A percentile compares a stretch with the other conserved stretches of the same genome.
These are phyloP conservation scores for Turritopsis dohrnii DNA, from an alignment of 30 jellyfish, hydroid and myxozoan species.

Conservation along the genomic window DNA sequence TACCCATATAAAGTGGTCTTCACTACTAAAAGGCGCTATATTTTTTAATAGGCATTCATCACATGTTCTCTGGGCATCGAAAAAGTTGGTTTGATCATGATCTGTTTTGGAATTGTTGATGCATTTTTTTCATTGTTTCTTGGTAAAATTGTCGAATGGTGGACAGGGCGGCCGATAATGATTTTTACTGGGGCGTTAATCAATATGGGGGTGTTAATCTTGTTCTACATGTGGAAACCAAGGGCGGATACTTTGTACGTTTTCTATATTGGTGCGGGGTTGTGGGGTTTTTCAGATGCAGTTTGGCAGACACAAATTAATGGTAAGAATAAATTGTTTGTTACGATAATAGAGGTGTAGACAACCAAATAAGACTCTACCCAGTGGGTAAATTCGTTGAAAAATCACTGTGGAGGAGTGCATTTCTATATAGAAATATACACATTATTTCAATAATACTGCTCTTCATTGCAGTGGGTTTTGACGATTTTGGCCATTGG, in stretches of 20 bases:
- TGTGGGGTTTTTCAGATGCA: conserved; percentile 86
- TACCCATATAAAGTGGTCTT: too few relatives aligned
- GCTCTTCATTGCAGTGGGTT: too few relatives aligned
- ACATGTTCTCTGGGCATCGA: conserved; percentile 85
- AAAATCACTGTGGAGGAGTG: too few relatives aligned
- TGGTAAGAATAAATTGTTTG: conserved; percentile 71
- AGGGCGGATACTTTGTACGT: conserved; percentile 35
- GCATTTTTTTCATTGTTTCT: conserved; percentile 65
- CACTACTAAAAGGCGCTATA: too few relatives aligned
- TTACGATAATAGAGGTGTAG: too few relatives aligned
- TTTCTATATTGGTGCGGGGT: conserved; percentile 69
- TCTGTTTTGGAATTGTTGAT: conserved; percentile 80
- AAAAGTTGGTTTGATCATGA: conserved; percentile 83
- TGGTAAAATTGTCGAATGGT: conserved; percentile 75
- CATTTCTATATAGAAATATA: too few relatives aligned
- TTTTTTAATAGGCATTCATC: conserved; percentile 52
- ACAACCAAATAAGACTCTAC: too few relatives aligned
- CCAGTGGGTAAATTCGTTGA: too few relatives aligned
- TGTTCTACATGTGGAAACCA: conserved; percentile 57
- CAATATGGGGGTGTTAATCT: conserved; percentile 51
- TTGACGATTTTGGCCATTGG: too few relatives aligned
- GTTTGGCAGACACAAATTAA: conserved; percentile 91
- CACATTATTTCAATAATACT: too few relatives aligned
- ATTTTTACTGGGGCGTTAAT: conserved; percentile 61
- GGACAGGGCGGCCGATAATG: conserved; percentile 76